Evolutionary conservation across 1,140 invertebrate species (phyloP), one percentile per base, ranked within the genome.

Genomic region (Papilio dardanus): DNA sequence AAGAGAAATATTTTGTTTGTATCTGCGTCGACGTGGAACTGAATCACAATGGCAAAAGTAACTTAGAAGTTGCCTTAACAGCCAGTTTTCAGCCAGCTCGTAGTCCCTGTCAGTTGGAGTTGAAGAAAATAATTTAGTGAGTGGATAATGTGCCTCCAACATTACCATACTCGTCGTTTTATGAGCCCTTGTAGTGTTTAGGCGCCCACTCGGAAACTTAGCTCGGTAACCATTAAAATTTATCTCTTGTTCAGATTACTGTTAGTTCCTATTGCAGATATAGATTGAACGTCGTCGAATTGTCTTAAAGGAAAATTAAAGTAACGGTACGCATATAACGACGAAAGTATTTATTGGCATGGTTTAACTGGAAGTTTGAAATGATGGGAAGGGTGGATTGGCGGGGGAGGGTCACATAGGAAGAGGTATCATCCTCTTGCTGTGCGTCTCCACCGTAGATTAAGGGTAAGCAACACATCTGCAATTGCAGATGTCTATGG

Each of bases 91-190:
- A 82, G 77, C 77, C 75, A 86, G 78, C 75, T 85, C 79, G 76
- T 85, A 83, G 71, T 78, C 74, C 71, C 81, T 86, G 84, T 88
- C 86, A 89, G 81, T 80, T 74, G 69, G 78, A 69, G 74, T 74
- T 77, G 77, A 76, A 76, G 77, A 76, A 82, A 81, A 85, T 86
- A 87, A 88, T 84, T 83, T 82, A 88, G 74, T 80, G 82, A 84
- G 78, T 80, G 79, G 78, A 82, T 84, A 83, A 76, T 80, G 80
- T 80, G 79, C 74, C 84, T 79, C 81, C 77, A 75, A 83, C 84
- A 92, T 93, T 90, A 91, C 84, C 91, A 91, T 93, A 90, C 88
- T 81, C 80, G 88, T 85, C 88, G 82, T 77, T 92, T 91, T 92
- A 91, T 88, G 88, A 87, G 87, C 82, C 79, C 86, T 86, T 84